Percentiles rank a stretch among this genome's conserved stretches.
phyloP scores from a whole-genome alignment of 1,140 invertebrate species.

The Euura lappo region DNA sequence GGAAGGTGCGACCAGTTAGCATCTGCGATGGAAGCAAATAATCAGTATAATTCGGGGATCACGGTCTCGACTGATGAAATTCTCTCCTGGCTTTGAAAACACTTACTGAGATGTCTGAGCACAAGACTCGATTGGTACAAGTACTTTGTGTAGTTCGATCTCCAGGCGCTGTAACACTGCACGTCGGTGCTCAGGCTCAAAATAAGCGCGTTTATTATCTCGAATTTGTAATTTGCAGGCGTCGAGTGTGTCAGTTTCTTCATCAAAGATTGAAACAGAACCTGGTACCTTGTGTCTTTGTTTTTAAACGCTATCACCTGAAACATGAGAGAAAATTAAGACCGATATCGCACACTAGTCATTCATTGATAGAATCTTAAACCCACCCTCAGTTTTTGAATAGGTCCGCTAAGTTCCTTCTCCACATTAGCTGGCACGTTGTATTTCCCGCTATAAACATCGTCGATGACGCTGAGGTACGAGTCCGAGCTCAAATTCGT shows the following conservation, averaged over 20 bases:
- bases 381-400: slow-evolving; percentile 56
- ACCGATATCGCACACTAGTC: no score
- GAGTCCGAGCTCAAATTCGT: slow-evolving; percentile 53
- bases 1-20: slow-evolving; percentile 41
- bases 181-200: slow-evolving; percentile 59
- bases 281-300: slow-evolving; percentile 48
- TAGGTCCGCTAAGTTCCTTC: slow-evolving; percentile 45
- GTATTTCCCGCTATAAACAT: slow-evolving; percentile 49
- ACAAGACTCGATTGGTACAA: slow-evolving; percentile 56
- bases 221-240: slow-evolving; percentile 49
- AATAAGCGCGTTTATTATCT: slow-evolving; percentile 54
- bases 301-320: slow-evolving; percentile 50
- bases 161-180: slow-evolving; percentile 63
- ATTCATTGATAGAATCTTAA: no score
- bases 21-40: slow-evolving; percentile 36
- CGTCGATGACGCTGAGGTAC: slow-evolving; percentile 56
- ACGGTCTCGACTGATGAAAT: no score
- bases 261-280: slow-evolving; percentile 57
- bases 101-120: slow-evolving; percentile 60
- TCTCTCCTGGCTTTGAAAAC: neutral
- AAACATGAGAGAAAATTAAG: slow-evolving; percentile 11
- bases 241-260: slow-evolving; percentile 52
- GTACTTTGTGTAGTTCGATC: slow-evolving; percentile 62
- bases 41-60: neutral
- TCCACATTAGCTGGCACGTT: slow-evolving; percentile 39